Evolutionary conservation across 2,888 invertebrate genomes (phyloP).

Genomic region (Dione vanillae): DNA sequence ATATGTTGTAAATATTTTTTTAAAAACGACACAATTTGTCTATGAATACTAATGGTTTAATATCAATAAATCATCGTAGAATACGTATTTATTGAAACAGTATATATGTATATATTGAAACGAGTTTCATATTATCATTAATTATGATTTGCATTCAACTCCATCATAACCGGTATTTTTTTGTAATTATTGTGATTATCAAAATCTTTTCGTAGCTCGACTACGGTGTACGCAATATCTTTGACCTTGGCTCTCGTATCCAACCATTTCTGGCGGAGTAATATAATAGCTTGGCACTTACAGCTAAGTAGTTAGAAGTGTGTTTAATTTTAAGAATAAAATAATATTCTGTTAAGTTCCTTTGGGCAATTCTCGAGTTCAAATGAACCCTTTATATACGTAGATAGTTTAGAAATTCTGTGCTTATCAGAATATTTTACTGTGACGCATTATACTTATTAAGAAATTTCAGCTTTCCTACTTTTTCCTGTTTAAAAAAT

Average conservation of each 20-base stretch:
- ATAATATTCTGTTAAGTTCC: too few species aligned
- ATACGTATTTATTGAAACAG: slow-evolving; percentile 39
- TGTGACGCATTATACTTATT: too few species aligned
- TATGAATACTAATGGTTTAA: slow-evolving; percentile 31
- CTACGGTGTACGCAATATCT: slow-evolving; percentile 27
- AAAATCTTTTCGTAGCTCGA: slow-evolving; percentile 44
- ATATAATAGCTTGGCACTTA: slow-evolving; percentile 7
- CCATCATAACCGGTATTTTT: slow-evolving; percentile 42
- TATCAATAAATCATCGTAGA: slow-evolving; percentile 42
- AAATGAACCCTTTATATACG: too few species aligned
- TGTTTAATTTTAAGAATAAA: not conserved
- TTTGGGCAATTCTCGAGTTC: too few species aligned
- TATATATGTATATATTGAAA: slow-evolving; percentile 37
- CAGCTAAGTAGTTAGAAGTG: not conserved
- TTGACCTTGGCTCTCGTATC: slow-evolving; percentile 33
- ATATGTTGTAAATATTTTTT: too few species aligned
- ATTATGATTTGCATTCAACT: slow-evolving; percentile 48
- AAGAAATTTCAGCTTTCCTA: too few species aligned
- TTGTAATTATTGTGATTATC: slow-evolving; percentile 46
- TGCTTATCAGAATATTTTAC: too few species aligned
- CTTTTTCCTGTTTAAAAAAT: too few species aligned
- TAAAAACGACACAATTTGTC: slow-evolving; percentile 31
- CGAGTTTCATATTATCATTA: slow-evolving; percentile 37
- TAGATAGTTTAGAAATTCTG: too few species aligned
- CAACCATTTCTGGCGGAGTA: slow-evolving; percentile 9